Conservation (phyloP, 2,113 vertebrate genomes). For the Dinomys branickii region DNA sequence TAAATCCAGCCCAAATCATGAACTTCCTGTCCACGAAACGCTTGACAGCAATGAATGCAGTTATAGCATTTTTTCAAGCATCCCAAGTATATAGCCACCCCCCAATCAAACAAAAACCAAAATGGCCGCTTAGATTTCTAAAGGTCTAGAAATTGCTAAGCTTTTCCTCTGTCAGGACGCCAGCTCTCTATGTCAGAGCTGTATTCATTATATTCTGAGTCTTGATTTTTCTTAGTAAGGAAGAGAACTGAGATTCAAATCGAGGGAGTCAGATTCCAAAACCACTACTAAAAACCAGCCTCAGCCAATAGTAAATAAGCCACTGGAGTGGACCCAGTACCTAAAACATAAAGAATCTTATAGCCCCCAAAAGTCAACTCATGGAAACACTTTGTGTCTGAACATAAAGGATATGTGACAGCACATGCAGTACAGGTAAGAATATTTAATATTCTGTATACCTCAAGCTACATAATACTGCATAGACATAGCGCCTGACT, state of each 20-base stretch:
- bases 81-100: not conserved
- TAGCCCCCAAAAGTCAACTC: not conserved
- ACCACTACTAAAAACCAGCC: not conserved
- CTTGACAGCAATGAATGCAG: not conserved
- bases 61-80: not conserved
- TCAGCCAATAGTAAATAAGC: not conserved
- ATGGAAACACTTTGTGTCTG: not conserved
- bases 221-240: not conserved
- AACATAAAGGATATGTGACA: not conserved
- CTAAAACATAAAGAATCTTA: not conserved
- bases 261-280: not conserved
- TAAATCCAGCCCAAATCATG: not conserved
- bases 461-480: not conserved
- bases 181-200: not conserved
- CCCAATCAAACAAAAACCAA: not conserved
- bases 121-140: not conserved
- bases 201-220: not conserved
- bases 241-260: not conserved
- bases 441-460: not conserved
- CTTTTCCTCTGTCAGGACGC: not conserved
- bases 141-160: not conserved
- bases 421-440: not conserved
- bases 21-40: not conserved
- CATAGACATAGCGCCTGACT: not conserved
- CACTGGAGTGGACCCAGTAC: not conserved